Evolutionary conservation across 2,888 invertebrate genomes (phyloP), one percentile per base, ranked within the genome.

Genomic region (Leucania comma): DNA sequence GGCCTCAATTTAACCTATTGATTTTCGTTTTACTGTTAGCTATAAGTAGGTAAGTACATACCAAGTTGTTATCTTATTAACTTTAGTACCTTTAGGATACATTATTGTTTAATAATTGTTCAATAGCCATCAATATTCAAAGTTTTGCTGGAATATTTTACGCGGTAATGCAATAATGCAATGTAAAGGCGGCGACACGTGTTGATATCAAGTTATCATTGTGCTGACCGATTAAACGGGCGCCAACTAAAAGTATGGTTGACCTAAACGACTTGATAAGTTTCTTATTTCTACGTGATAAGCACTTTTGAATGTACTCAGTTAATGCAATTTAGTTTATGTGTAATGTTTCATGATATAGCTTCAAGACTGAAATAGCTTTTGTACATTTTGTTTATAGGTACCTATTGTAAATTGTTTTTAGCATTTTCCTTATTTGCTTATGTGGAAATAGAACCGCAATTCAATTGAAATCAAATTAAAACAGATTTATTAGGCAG

Each of bases 261-360:
- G 82, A 80, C 82, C 78, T 69, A 66, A 69, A 66, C 70, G 62
- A 56, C 65, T 66, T 69, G 80, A 82, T 82, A 72, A 81, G 72
- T 78, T 72, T 82, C 72, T 38, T 72, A 82, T 82, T 72, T 72
- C 66, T 67, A 58, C 32, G n/a, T 59, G 80, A 80, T 82, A 80
- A 80, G 72, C 59, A 68, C 14, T 65, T 58, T 53, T 72, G 38
- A 72, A 50, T n/a, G 24, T 53, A 29, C 29, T 4, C 4, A 79
- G 35, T 35, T 26, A 58, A 29, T 73, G 60, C 73, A 78, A 32
- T 71, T 60, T 26, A 56, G 54, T 71, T 56, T 9, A 14, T 69
- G n/a, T 12, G 24, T 58, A 50, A 29, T 53, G 29, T 8, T 53
- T 24, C n/a, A 24, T 29, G 26, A 17, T 24, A 29, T 54, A 35